Evolutionary conservation across 2,888 invertebrate species (phyloP).

Genomic region (Drosophila pegasa): DNA sequence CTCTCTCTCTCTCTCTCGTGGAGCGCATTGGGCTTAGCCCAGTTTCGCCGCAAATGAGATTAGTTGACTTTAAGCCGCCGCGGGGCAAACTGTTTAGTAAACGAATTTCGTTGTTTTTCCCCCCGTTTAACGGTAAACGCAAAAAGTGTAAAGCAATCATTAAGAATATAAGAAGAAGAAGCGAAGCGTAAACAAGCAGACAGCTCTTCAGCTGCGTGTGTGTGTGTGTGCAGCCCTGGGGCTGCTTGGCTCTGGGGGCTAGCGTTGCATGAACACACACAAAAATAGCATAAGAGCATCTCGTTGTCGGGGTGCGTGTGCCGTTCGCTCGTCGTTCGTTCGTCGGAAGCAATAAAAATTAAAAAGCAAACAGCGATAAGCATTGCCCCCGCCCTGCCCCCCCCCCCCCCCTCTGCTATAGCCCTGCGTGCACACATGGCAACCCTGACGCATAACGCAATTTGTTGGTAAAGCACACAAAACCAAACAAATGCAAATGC

Average conservation of each 20-base stretch:
- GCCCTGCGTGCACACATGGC: slow-evolving; percentile 57
- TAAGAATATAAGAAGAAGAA: slow-evolving; percentile 42
- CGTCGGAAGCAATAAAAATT: slow-evolving; percentile 70
- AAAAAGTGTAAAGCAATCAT: slow-evolving; percentile 35
- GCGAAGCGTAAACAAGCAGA: slow-evolving; percentile 44
- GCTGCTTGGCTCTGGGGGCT: slow-evolving; percentile 53
- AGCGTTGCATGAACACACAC: slow-evolving; percentile 60
- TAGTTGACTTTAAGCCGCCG: slow-evolving; percentile 18
- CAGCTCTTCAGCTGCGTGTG: slow-evolving; percentile 15
- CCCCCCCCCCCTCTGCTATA: slow-evolving; percentile 1
- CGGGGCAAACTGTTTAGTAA: slow-evolving; percentile 29
- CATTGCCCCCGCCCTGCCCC: slow-evolving; percentile 21
- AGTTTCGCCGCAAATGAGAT: slow-evolving; percentile 28
- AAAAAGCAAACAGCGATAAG: slow-evolving; percentile 80
- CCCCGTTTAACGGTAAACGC: slow-evolving; percentile 29
- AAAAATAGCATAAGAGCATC: slow-evolving; percentile 71
- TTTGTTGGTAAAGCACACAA: slow-evolving; percentile 59
- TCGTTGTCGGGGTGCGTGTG: slow-evolving; percentile 57
- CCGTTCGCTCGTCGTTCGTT: slow-evolving; percentile 31
- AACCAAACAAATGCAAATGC: slow-evolving; percentile 78
- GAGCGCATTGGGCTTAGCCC: slow-evolving; percentile 38
- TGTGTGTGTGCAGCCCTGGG: slow-evolving; percentile 42
- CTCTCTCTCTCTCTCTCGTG: background rate
- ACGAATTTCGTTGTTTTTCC: slow-evolving; percentile 16
- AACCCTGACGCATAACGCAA: slow-evolving; percentile 69